Evolutionary conservation across 2,797 vertebrate species (phyloP).

Genomic region (Limnodromus scolopaceus): DNA sequence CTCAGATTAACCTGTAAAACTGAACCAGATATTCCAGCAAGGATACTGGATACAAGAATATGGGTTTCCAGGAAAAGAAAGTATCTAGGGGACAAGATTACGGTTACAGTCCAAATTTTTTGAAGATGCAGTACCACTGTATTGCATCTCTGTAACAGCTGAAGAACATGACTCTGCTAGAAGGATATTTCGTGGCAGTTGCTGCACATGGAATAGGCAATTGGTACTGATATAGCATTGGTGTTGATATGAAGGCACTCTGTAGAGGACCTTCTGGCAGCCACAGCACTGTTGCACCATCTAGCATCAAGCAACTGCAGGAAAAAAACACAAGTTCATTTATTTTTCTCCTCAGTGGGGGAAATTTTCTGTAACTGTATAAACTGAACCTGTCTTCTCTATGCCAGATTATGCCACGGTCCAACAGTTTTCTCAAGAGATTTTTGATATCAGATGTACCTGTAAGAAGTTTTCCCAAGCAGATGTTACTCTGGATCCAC

Average conservation of each 20-base stretch:
- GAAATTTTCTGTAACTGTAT: neutral
- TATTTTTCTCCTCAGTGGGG: neutral
- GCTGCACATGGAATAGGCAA: neutral
- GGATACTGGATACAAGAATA: neutral
- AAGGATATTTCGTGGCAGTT: neutral
- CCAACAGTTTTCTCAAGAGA: neutral
- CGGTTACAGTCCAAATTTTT: neutral
- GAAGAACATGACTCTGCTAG: neutral
- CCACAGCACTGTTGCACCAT: neutral
- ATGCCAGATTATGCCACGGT: neutral
- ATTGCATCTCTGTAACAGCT: neutral
- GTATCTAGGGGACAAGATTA: neutral
- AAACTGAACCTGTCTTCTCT: neutral
- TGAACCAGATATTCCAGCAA: neutral
- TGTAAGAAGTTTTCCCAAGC: neutral
- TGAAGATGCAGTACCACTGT: neutral
- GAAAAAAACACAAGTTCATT: neutral
- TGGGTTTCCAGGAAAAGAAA: neutral
- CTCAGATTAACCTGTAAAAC: accelerated
- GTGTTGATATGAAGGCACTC: neutral
- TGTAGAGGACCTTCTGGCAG: neutral
- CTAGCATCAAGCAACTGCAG: neutral
- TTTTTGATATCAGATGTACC: neutral
- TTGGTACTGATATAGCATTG: neutral
- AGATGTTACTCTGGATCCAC: neutral